These are phyloP conservation scores for Euphonia xanthogaster DNA, from an alignment of 2,797 vertebrate genomes.

Conservation along the genomic window DNA sequence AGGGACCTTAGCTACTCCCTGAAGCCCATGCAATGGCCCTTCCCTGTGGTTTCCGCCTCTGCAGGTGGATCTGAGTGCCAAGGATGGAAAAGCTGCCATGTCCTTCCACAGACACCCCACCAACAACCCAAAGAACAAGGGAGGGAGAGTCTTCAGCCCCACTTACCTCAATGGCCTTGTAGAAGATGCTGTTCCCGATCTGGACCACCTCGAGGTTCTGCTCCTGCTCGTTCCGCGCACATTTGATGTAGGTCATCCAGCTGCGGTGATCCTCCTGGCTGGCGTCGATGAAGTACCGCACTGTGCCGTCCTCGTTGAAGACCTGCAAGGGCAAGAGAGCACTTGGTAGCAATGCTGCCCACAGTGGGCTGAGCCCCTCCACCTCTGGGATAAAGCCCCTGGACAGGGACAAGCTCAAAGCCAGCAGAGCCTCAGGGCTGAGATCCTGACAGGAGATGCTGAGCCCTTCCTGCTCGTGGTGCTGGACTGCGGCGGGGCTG, in stretches of 20 bases:
- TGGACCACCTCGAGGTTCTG: conserved; percentile 98
- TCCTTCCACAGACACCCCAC: background rate
- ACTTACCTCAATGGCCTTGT: conserved; percentile 92
- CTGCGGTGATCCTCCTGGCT: conserved; percentile 97
- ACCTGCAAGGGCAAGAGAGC: conserved; percentile 74
- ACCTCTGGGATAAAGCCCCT: background rate
- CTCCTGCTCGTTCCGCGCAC: conserved; percentile 94
- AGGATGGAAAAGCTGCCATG: background rate
- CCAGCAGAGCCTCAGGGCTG: background rate
- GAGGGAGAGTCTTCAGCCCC: fast-evolving
- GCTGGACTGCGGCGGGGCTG: fast-evolving
- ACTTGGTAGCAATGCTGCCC: fast-evolving
- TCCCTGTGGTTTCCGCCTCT: background rate
- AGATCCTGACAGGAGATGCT: background rate
- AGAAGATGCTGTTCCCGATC: conserved; percentile 96
- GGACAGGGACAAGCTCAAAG: background rate
- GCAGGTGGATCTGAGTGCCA: background rate
- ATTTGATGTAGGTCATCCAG: conserved; percentile 99
- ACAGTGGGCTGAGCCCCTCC: fast-evolving
- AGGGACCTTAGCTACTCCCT: background rate
- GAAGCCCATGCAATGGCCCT: fast-evolving
- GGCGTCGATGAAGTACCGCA: conserved; percentile 94
- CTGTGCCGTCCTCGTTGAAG: conserved; percentile 92
- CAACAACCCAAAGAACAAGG: background rate
- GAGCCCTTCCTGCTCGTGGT: fast-evolving